Base-by-base conservation (phyloP, 2,113 vertebrate species). In the Gracilinanus agilis region DNA sequence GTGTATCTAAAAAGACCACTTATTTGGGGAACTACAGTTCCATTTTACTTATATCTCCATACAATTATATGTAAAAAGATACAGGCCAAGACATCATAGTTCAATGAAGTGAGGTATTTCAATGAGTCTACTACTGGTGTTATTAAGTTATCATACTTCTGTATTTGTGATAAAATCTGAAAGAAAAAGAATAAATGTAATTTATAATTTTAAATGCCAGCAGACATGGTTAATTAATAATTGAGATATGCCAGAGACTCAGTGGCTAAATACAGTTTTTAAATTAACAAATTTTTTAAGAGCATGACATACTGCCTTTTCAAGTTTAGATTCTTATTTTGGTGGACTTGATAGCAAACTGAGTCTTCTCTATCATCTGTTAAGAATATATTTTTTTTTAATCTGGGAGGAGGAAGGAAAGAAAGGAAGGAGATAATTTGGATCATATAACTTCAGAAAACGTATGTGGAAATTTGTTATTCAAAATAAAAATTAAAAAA, bases 81-180 rank as follows among this genome's bases (percentile, higher is more conserved):
- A 99, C 99, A 99, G n/a, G 99, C 99, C 98, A 99, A 98, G 95
- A 99, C 99, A 96, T 99, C 99, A 0, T 99, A 99, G 98, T 99
- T 99, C 97, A 99, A 98, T 0, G 99, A 99, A 96, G 99, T 99
- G 98, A 99, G 99, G 99, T 99, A 99, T 99, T 99, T 99, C 98
- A 99, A 98, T 10, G 99, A 99, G 98, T 99, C 99, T 97, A 99
- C 99, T 92, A 99, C 99, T 0, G 99, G 99, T 94, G 99, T 99
- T 97, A 99, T 99, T 97, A 99, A 98, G 98, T 99, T 99, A 98
- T 99, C 99, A 0, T 99, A 99, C 98, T 99, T 99, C 97, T 99
- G 99, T 98, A 99, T 99, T 98, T 99, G 99, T 56, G 99, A 99
- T 96, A 99, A 98, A 98, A 99, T 99, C 99, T 99, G 98, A 53